A percentile compares a stretch with the other conserved stretches of the same genome.
Conservation (phyloP, 2,888 invertebrate species). For the Euzophera pinguis region DNA sequence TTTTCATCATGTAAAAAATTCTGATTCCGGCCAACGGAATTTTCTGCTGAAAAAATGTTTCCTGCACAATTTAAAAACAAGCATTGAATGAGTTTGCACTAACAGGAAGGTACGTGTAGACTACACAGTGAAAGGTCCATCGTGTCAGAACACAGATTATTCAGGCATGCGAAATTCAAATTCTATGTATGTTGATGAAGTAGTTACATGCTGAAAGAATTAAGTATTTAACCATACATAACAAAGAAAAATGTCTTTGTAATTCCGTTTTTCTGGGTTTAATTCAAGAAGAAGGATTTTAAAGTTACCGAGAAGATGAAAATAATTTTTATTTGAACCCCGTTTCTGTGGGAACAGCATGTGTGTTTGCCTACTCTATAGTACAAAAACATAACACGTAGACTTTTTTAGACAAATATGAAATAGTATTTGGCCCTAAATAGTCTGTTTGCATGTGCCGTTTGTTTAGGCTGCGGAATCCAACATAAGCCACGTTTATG, state of each 20-base stretch:
- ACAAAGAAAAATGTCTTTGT: no score
- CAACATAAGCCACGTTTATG: background rate
- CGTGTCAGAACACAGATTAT: background rate
- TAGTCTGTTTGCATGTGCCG: background rate
- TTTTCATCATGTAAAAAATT: no score
- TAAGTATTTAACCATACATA: background rate
- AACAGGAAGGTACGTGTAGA: background rate
- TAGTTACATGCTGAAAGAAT: background rate
- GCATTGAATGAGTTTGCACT: background rate
- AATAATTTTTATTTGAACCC: no score
- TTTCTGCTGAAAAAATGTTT: background rate
- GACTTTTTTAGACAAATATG: no score
- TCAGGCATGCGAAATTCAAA: constrained; percentile 1
- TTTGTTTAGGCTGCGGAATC: background rate
- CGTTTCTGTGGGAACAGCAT: no score
- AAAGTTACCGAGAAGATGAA: no score
- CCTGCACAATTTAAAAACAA: background rate
- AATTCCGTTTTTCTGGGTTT: no score
- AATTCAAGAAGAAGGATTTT: no score
- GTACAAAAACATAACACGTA: no score
- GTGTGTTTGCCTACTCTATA: no score
- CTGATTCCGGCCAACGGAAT: background rate
- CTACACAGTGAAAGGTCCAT: background rate
- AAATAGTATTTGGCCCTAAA: background rate
- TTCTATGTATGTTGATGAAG: constrained; percentile 6